Conservation (phyloP, 2,113 vertebrate species). For the Pipra filicauda region DNA sequence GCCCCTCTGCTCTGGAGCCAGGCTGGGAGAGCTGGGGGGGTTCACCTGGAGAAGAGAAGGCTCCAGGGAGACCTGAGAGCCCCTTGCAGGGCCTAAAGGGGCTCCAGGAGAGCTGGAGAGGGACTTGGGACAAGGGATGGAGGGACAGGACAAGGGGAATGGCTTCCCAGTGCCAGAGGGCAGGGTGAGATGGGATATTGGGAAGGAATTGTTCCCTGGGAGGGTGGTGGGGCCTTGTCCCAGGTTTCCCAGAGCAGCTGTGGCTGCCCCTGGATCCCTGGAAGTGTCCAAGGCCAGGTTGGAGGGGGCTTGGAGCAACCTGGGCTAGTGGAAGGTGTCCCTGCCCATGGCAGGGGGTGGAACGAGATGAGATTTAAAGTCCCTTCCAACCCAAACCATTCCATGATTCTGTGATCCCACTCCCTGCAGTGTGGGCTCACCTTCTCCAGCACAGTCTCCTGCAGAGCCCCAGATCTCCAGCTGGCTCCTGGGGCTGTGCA, state of each 20-base stretch:
- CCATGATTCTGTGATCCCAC: background rate
- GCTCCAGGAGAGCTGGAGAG: background rate
- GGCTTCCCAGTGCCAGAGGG: background rate
- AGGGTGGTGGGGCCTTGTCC: background rate
- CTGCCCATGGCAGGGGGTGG: background rate
- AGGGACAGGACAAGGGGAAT: background rate
- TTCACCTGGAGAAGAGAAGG: background rate
- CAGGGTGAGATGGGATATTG: background rate
- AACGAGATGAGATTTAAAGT: accelerated
- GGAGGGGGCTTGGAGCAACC: accelerated
- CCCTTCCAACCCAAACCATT: background rate
- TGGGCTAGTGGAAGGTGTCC: background rate
- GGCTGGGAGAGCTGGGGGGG: background rate
- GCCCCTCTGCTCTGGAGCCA: background rate
- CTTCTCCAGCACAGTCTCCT: background rate
- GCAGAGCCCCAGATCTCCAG: background rate
- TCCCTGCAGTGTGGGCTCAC: background rate
- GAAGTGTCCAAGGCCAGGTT: background rate
- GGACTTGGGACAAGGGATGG: background rate
- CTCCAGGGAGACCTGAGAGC: background rate
- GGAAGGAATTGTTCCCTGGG: accelerated
- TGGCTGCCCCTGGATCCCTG: background rate
- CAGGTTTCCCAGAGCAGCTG: background rate
- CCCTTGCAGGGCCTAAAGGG: background rate
- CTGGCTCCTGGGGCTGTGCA: background rate